phyloP scores from a whole-genome alignment of 2,113 vertebrate genomes.

The Nerophis lumbriciformis region DNA sequence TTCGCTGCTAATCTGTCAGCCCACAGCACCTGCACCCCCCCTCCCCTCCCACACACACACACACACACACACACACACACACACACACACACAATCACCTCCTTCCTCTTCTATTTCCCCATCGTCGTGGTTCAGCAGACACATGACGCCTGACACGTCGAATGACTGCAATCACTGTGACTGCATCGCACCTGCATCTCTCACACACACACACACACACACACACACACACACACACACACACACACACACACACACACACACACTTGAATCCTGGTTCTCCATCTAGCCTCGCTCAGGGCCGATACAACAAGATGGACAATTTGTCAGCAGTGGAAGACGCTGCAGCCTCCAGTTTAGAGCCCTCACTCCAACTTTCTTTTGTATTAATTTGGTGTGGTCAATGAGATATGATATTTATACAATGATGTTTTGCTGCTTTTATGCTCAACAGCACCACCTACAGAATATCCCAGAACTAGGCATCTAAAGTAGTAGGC shows the following conservation, averaged over 20 bases:
- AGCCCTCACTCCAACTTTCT: too few relatives aligned
- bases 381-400: too few relatives aligned
- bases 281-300: not conserved
- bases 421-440: too few relatives aligned
- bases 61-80: not conserved
- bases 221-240: not conserved
- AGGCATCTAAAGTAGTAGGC: too few relatives aligned
- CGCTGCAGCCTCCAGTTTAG: too few relatives aligned
- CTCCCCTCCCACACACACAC: not conserved
- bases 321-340: too few relatives aligned
- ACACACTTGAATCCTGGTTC: not conserved
- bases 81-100: not conserved
- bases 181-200: conserved; percentile 3
- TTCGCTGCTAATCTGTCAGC: conserved; percentile 10
- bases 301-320: conserved; percentile 4
- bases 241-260: too few relatives aligned
- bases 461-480: too few relatives aligned
- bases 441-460: too few relatives aligned
- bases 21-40: conserved; percentile 6
- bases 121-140: conserved; percentile 24
- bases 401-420: too few relatives aligned
- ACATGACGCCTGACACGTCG: not conserved
- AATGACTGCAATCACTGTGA: conserved; percentile 20
- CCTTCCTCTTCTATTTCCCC: conserved; percentile 3
- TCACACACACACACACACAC: not conserved